phyloP scores from a whole-genome alignment of 2,113 vertebrate genomes.

The Epinephelus fuscoguttatus region DNA sequence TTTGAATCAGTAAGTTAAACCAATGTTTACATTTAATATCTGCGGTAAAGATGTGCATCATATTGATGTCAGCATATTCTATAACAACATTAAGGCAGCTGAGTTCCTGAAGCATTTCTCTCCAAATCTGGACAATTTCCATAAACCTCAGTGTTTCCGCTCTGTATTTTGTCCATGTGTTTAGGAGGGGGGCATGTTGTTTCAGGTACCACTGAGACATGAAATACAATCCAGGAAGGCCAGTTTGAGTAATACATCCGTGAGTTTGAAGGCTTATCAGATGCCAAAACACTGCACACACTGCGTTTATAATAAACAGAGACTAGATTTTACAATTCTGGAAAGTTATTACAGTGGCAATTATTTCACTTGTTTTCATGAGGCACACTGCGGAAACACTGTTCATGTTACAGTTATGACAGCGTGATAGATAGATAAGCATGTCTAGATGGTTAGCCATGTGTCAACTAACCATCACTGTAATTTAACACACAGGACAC shows the following conservation, averaged over 20 bases:
- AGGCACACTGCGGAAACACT: not conserved
- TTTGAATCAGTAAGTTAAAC: constrained; percentile 2
- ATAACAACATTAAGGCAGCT: not conserved
- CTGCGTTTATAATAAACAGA: not conserved
- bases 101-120: not conserved
- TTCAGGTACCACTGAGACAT: constrained; percentile 20
- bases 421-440: too few relatives aligned
- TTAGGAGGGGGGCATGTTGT: constrained; percentile 8
- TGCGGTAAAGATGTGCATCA: not conserved
- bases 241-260: constrained; percentile 20
- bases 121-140: not conserved
- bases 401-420: not conserved
- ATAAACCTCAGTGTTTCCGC: not conserved
- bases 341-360: not conserved
- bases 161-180: not conserved
- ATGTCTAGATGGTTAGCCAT: too few relatives aligned
- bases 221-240: constrained; percentile 28
- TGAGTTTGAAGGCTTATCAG: constrained; percentile 19
- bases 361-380: not conserved
- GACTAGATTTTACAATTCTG: not conserved
- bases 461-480: not conserved
- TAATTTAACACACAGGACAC: not conserved
- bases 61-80: not conserved
- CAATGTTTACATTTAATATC: not conserved
- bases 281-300: not conserved